Evolutionary conservation across 2,797 vertebrate genomes (phyloP), one percentile per base, ranked within the genome.

Genomic region (Nannoperca australis): DNA sequence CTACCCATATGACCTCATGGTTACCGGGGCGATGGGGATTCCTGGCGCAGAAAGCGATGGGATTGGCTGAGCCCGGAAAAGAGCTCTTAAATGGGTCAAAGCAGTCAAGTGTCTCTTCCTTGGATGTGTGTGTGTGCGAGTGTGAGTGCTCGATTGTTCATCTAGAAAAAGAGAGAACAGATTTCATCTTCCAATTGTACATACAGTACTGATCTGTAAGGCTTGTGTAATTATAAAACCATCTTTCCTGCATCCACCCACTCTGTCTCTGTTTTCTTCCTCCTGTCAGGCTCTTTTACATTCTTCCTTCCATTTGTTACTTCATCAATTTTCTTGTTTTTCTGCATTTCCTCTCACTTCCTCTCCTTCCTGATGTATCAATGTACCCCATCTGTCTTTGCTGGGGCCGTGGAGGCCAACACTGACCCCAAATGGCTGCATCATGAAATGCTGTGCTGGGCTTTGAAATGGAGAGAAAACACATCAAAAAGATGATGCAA

Each of bases 21-120:
- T 94, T 94, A 92, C 91, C 84, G 87, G 84, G 93, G 92, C 73
- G 81, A 94, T 92, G 91, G 92, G 92, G 90, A 94, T 93, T 93
- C 92, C 92, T 91, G 88, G 84, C 50, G 51, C 79, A 89, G 81
- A 68, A 78, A 90, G 71, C 56, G 7, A 79, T 50, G 63, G 77
- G 89, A 94, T 94, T 94, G 93, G 92, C 71, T 67, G 64, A 85
- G 80, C 70, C 67, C 0, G 24, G 70, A 88, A 89, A 91, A 85
- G 80, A 87, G 92, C 89, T 90, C 90, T 93, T 94, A 94, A 94
- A 90, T 94, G 92, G 93, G 93, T 94, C 92, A 95, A 88, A 90
- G 86, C 89, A 93, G 94, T 93, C 91, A 94, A 94, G 92, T 87
- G 86, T 91, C 90, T 92, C 89, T 53, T 74, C 7, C 47, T 85